Evolutionary conservation across 2,113 vertebrate genomes (phyloP), one percentile per base, ranked within the genome.

Genomic region (Phrynosoma blainvillii): DNA sequence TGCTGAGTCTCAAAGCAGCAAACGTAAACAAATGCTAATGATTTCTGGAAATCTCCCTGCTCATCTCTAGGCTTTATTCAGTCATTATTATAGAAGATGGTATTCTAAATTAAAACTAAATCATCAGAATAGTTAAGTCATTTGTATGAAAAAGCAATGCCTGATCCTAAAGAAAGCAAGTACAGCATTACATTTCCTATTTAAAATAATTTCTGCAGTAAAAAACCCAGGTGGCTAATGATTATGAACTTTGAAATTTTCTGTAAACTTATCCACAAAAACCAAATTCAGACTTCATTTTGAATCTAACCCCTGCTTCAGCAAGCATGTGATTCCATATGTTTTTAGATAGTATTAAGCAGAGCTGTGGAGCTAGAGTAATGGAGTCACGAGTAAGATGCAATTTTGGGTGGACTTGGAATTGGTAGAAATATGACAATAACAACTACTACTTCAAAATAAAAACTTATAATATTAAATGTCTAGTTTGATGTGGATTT

Each of bases 41-140:
- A 9, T 30, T 83, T 76, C 23, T 74, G 2, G 87, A 91, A 89
- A 87, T 47, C 84, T 68, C 82, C 66, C 5, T 79, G 30, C 65
- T 76, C 68, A 16, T 79, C 27, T 70, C 52, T 85, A 25, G 13
- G 12, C 23, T 40, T 10, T 8, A n/a, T n/a, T n/a, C n/a, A 65
- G 23, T 0, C 7, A 42, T 42, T 30, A 62, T 65, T 10, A 14
- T 66, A 13, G 52, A 75, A 75, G 14, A n/a, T n/a, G 30, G 18
- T 52, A 59, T 20, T 59, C 27, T 7, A 79, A 59, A 59, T 79
- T 56, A 79, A 79, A 59, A 79, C 27, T 79, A 52, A 56, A 56
- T 27, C n/a, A 5, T 6, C 27, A 56, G 6, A 77, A 25, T 47
- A 77, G 59, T 59, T 79, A 20, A 27, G 27, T 47, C 42, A 47